Evolutionary conservation across 2,888 invertebrate species (phyloP), one percentile per base, ranked within the genome.

Genomic region (Dicyrtoma fusca): DNA sequence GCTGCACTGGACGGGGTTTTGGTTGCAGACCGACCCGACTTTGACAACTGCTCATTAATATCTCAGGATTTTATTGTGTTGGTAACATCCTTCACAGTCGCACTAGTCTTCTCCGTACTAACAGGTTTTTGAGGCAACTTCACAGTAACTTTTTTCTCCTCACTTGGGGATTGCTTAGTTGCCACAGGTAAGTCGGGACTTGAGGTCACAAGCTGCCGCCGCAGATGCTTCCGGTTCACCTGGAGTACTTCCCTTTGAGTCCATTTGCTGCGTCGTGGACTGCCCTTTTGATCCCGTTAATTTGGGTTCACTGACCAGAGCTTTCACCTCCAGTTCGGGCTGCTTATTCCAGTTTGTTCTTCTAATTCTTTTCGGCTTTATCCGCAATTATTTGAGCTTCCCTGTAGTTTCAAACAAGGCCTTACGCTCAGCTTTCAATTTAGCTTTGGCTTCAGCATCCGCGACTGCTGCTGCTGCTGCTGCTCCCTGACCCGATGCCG

Each of bases 341-440:
- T 66, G 49, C n/a, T 8, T 64, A 14, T 51, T 66, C 19, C 42
- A 5, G 34, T 34, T 34, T 42, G 17, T 69, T 45, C 23, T 57
- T 69, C 42, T 61, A 49, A 5, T 34, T 34, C 45, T 70, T 61
- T 11, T 25, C 47, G 14, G 69, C 69, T 47, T 70, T 70, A 10
- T 61, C 61, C 11, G 69, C 61, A 4, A 49, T 62, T 8, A 70
- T 61, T 26, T 62, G 34, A 19, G 62, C 69, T 49, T 49, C 69
- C 34, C 21, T 23, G 51, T 49, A 1, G 59, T 47, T 49, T 62
- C 61, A 62, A 61, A 70, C 34, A 47, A 21, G 1, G 69, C 69
- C 49, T 70, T 70, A 17, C 62, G 47, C 10, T 25, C 59, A n/a
- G 57, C 66, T 21, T 66, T 66, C 25, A 53, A 53, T 10, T 11